Evolutionary conservation across 2,797 vertebrate genomes (phyloP).

Genomic region (Oryzias sinensis): DNA sequence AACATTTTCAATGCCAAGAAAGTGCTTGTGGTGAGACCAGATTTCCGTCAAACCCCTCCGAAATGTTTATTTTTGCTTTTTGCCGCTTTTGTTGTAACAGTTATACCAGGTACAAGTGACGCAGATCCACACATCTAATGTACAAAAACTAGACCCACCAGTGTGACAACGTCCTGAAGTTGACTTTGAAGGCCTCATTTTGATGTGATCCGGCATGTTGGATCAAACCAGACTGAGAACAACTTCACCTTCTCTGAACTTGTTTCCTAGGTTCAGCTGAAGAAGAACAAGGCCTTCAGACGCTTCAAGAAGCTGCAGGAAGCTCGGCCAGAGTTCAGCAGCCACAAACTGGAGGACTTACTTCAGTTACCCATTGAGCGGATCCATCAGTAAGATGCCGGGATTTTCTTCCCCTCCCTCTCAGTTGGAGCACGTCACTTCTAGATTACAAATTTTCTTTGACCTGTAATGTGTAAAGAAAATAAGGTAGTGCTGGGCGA

Average conservation of each 20-base stretch:
- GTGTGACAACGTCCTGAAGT: not conserved
- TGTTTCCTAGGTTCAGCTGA: conserved; percentile 78
- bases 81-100: too few relatives aligned
- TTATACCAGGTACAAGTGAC: too few relatives aligned
- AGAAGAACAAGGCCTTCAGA: conserved; percentile 86
- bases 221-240: not conserved
- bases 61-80: not conserved
- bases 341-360: conserved; percentile 82
- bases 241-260: not conserved
- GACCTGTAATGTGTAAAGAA: too few relatives aligned
- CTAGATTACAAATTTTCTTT: too few relatives aligned
- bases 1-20: conserved; percentile 80
- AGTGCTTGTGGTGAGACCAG: conserved; percentile 79
- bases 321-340: conserved; percentile 83
- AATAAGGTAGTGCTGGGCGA: too few relatives aligned
- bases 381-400: conserved; percentile 82
- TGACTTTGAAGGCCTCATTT: too few relatives aligned
- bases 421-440: too few relatives aligned
- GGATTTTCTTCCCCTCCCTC: too few relatives aligned
- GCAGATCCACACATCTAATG: too few relatives aligned
- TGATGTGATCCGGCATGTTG: not conserved
- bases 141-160: too few relatives aligned
- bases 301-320: conserved; percentile 91
- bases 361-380: conserved; percentile 85
- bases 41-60: not conserved